Evolutionary conservation across 2,888 invertebrate genomes (phyloP), one percentile per base, ranked within the genome.

Genomic region (Nectonema munidae): DNA sequence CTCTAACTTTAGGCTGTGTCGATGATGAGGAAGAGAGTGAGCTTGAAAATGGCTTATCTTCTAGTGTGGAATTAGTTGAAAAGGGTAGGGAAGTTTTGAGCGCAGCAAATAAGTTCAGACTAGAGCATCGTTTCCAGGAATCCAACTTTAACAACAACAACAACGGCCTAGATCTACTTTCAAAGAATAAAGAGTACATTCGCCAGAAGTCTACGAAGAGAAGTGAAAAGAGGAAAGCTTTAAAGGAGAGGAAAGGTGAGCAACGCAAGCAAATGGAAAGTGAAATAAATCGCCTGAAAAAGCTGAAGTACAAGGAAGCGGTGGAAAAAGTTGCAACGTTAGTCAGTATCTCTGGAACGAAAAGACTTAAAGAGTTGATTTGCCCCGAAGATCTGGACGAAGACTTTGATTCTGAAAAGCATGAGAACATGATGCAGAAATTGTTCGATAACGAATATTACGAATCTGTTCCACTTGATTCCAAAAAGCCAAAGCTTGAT

Each of bases 391-490:
- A 83, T 50, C 58, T 86, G 13, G 75, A 83, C 28, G 52, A 47
- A 5, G 59, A 61, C 42, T 61, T 49, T 39, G 50, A 51, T 39
- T 50, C 50, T 4, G 44, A 43, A 20, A 48, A 48, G 40, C 49
- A 48, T 41, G 50, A 51, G 41, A 39, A 39, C 28, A 43, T 45
- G 25, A 51, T 47, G 16, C 61, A 66, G 46, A 64, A 68, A 49
- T 56, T 79, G 33, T 86, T 83, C 54, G 67, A 71, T 54, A 71
- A 76, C 33, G 65, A 76, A 39, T 83, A 70, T 59, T 83, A 86
- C 55, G 61, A 67, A 4, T 66, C 64, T 1, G 66, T 63, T 5
- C 68, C 64, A 1, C 51, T 43, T 2, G 51, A 52, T 9, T 64
- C 64, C 15, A 61, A 67, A 43, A 83, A 83, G 51, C 86, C 83